Evolutionary conservation across 2,113 vertebrate species (phyloP).

Genomic region (Nansenia antarctica): DNA sequence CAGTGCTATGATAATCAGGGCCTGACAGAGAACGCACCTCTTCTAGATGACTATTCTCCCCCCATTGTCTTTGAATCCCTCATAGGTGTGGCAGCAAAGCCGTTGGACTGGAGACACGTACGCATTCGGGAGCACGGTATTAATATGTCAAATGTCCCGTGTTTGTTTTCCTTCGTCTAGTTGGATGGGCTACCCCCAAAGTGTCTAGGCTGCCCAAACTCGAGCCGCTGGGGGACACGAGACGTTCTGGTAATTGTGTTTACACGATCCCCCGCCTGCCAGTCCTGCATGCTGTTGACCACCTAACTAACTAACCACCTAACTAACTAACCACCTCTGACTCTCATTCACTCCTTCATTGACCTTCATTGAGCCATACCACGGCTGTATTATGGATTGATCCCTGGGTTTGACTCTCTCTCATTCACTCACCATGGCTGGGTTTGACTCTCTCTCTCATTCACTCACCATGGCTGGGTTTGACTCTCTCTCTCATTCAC

Average conservation of each 20-base stretch:
- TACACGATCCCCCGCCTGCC: neutral
- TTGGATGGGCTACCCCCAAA: conserved; percentile 81
- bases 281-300: neutral
- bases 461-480: no score
- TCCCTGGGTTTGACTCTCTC: no score
- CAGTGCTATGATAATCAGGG: no score
- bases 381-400: no score
- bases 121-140: no score
- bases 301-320: conserved; percentile 21
- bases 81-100: neutral
- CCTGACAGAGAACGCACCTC: neutral
- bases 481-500: no score
- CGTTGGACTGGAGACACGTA: neutral
- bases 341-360: neutral
- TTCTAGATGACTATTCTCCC: no score
- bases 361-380: no score
- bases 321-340: neutral
- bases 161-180: conserved; percentile 54
- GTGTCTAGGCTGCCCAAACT: conserved; percentile 78
- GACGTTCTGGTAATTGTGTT: conserved; percentile 70
- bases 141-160: no score
- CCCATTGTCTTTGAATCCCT: no score
- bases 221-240: conserved; percentile 73
- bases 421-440: no score
- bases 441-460: no score